These are phyloP conservation scores for Coelogynopora nodosa DNA, from an alignment of 2,888 invertebrate genomes.

Conservation along the genomic window DNA sequence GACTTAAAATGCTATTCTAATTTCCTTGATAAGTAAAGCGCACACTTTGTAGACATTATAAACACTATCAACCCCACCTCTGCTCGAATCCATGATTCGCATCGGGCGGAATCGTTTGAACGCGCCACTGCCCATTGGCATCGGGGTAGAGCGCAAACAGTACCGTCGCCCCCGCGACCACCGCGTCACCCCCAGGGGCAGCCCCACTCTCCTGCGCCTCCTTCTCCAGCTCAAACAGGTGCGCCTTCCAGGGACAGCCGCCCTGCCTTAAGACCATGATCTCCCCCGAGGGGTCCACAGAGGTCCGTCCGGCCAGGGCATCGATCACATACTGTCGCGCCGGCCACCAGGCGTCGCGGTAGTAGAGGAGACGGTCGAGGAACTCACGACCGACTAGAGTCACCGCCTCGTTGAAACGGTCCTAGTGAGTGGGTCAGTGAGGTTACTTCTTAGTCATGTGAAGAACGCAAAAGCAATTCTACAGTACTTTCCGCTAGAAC, in stretches of 20 bases:
- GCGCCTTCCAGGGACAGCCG: slow-evolving; percentile 84
- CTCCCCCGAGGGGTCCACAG: slow-evolving; percentile 73
- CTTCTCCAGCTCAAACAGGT: slow-evolving; percentile 76
- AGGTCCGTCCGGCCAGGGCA: slow-evolving; percentile 70
- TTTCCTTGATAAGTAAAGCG: too few relatives aligned
- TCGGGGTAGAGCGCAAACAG: slow-evolving; percentile 67
- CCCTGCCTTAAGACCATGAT: slow-evolving; percentile 71
- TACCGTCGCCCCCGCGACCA: too few relatives aligned
- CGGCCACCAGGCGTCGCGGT: slow-evolving; percentile 76
- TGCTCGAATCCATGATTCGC: slow-evolving; percentile 46
- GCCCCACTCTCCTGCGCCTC: slow-evolving; percentile 64
- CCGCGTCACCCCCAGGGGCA: background rate
- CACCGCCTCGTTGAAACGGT: slow-evolving; percentile 67
- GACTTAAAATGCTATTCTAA: too few relatives aligned
- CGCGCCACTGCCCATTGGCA: slow-evolving; percentile 70
- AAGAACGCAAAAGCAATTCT: too few relatives aligned
- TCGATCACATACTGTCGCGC: slow-evolving; percentile 73
- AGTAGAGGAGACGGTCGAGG: slow-evolving; percentile 67
- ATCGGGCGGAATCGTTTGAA: slow-evolving; percentile 74
- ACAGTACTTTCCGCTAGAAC: too few relatives aligned
- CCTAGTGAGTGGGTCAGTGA: too few relatives aligned
- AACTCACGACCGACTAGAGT: slow-evolving; percentile 76
- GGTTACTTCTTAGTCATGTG: too few relatives aligned
- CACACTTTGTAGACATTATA: too few relatives aligned
- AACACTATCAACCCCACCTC: background rate